Percentiles rank a stretch among this genome's conserved stretches.
phyloP scores from a whole-genome alignment of 2,113 vertebrate genomes.

The Hiodon tergisus region DNA sequence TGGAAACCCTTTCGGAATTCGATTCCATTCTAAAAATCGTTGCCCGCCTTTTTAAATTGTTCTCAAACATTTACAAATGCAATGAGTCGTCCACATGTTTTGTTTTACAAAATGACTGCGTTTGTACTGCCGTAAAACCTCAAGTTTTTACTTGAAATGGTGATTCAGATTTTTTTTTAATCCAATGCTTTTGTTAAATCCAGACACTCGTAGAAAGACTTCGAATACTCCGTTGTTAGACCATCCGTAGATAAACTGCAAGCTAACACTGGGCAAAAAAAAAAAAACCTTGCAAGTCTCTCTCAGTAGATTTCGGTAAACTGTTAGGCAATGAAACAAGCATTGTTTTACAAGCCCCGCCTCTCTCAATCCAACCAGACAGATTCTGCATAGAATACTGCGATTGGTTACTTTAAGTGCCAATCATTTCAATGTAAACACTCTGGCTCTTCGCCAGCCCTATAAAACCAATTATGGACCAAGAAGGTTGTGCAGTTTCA shows the following conservation, averaged over 20 bases:
- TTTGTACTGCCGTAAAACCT: constrained; percentile 39
- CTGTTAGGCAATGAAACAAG: constrained; percentile 80
- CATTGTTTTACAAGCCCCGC: constrained; percentile 78
- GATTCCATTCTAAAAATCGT: constrained; percentile 21
- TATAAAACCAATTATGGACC: constrained; percentile 64
- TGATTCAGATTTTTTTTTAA: constrained; percentile 46
- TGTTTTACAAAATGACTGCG: constrained; percentile 35
- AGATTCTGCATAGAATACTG: background rate
- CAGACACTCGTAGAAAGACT: constrained; percentile 60
- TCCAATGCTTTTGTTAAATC: constrained; percentile 62
- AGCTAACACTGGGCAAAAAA: constrained; percentile 40
- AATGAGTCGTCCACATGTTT: constrained; percentile 36
- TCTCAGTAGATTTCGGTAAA: constrained; percentile 58
- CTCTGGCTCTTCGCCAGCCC: constrained; percentile 62
- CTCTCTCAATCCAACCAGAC: constrained; percentile 47
- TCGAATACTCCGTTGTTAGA: constrained; percentile 76
- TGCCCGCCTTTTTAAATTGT: constrained; percentile 33
- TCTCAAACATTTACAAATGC: constrained; percentile 41
- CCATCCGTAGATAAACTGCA: constrained; percentile 70
- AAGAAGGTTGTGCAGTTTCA: constrained; percentile 53
- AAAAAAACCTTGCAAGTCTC: constrained; percentile 67
- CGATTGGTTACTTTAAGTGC: constrained; percentile 58
- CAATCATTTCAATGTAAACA: constrained; percentile 65
- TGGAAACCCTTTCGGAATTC: constrained; percentile 11
- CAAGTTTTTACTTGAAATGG: constrained; percentile 61